Base-by-base conservation (phyloP, 2,888 invertebrate species). In the Horisme vitalbata region DNA sequence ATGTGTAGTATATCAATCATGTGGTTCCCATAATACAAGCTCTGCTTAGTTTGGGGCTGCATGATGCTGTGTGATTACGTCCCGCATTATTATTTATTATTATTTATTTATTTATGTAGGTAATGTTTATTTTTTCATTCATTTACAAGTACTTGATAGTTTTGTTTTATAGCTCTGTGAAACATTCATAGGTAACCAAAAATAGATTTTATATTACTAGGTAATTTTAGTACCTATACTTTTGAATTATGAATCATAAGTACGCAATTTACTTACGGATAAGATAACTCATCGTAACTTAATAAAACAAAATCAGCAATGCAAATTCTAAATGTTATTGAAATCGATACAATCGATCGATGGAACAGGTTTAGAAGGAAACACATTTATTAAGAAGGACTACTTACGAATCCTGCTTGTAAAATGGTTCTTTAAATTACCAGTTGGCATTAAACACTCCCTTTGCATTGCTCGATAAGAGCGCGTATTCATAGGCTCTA, bases 351-450 rank as follows among this genome's bases (percentile, higher is more conserved):
- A 47, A 33, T 30, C 20, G 12, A n/a, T n/a, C 11, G 33, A 33
- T 30, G 9, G 45, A 59, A 60, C 54, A 44, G 45, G 55, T 62
- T 60, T 53, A 1, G 50, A 69, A 68, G 71, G 53, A 41, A 53
- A 66, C 71, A 72, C 70, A 55, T 57, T 66, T 70, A 70, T 63
- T 51, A 61, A 62, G 51, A 58, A 60, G 55, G 56, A 63, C 61
- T 68, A 62, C 58, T 66, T 65, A 65, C 57, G 57, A 59, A 60
- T 63, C 73, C 69, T 64, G 59, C 64, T n/a, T n/a, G 63, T 78
- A 79, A 75, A 71, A 78, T 73, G 65, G 61, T 63, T 75, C 69
- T 74, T 79, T 85, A 85, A 85, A 83, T 83, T 75, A 85, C 57
- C 52, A 66, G 61, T 66, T 73, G 73, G 66, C 68, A 66, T 70